Conservation (phyloP, 2,888 invertebrate species). For the Stenurella melanura region DNA sequence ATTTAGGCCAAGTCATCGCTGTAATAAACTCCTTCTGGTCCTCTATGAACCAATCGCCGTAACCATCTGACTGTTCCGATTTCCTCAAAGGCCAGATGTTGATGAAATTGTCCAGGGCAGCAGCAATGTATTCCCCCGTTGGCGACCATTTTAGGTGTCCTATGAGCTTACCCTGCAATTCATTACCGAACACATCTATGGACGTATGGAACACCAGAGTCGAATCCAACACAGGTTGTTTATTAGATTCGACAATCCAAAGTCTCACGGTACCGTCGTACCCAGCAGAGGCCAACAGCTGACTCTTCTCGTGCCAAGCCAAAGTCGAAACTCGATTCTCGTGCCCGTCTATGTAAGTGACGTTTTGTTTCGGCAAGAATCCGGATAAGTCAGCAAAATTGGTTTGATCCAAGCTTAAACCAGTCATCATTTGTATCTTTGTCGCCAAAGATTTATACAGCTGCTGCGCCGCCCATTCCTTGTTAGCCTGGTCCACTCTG, state of each 20-base stretch:
- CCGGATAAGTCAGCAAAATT: conserved; percentile 76
- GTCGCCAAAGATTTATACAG: conserved; percentile 75
- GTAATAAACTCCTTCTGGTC: conserved; percentile 74
- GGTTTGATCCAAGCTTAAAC: conserved; percentile 67
- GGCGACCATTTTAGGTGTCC: conserved; percentile 76
- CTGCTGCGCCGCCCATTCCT: conserved; percentile 79
- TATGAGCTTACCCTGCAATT: conserved; percentile 69
- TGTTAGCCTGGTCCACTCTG: conserved; percentile 73
- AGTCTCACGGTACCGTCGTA: conserved; percentile 79
- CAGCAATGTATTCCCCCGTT: conserved; percentile 76
- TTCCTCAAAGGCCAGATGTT: conserved; percentile 77
- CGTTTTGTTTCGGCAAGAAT: conserved; percentile 68
- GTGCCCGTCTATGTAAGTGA: conserved; percentile 75
- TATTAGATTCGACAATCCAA: conserved; percentile 74
- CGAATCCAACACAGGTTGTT: conserved; percentile 72
- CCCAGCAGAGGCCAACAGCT: conserved; percentile 76
- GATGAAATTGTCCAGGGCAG: conserved; percentile 76
- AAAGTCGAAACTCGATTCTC: conserved; percentile 72
- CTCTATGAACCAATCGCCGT: conserved; percentile 71
- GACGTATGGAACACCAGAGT: conserved; percentile 76
- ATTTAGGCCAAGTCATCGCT: conserved; percentile 74
- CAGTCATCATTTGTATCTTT: conserved; percentile 69
- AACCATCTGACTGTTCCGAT: conserved; percentile 60
- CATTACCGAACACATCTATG: conserved; percentile 73
- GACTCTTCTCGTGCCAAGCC: conserved; percentile 73